These are phyloP conservation scores for Apamea crenata DNA, from an alignment of 2,888 invertebrate genomes.

Conservation along the genomic window DNA sequence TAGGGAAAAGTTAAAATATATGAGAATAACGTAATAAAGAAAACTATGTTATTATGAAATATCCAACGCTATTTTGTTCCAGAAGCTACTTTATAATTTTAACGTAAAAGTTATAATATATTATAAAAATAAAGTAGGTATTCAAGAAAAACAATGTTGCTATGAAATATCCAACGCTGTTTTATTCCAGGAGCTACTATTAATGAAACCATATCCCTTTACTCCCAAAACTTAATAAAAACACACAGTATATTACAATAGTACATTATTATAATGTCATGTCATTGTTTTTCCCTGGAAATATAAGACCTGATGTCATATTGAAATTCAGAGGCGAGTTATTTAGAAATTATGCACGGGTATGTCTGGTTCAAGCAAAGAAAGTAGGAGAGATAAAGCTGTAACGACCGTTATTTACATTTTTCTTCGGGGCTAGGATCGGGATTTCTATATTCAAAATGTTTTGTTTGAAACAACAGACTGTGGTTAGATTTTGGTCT, in stretches of 20 bases:
- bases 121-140: not conserved
- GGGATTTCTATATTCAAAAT: conserved; percentile 28
- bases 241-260: conserved; percentile 33
- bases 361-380: conserved; percentile 33
- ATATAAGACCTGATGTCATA: conserved; percentile 36
- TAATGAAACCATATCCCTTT: not conserved
- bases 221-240: conserved; percentile 40
- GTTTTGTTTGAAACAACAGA: conserved; percentile 2
- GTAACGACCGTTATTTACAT: conserved; percentile 48
- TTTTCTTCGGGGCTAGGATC: conserved; percentile 15
- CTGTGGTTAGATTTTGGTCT: not conserved
- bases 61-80: too few species aligned
- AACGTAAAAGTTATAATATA: too few species aligned
- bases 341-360: conserved; percentile 50
- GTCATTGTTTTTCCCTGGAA: conserved; percentile 51
- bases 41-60: not conserved
- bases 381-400: conserved; percentile 25
- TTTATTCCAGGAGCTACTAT: not conserved
- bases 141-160: too few species aligned
- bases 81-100: too few species aligned
- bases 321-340: conserved; percentile 54
- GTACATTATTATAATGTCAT: conserved; percentile 31
- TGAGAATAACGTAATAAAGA: not conserved
- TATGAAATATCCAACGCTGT: not conserved
- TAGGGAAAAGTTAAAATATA: not conserved